Evolutionary conservation across 1,140 invertebrate genomes (phyloP).

Genomic region (Drosophila kohkoa): DNA sequence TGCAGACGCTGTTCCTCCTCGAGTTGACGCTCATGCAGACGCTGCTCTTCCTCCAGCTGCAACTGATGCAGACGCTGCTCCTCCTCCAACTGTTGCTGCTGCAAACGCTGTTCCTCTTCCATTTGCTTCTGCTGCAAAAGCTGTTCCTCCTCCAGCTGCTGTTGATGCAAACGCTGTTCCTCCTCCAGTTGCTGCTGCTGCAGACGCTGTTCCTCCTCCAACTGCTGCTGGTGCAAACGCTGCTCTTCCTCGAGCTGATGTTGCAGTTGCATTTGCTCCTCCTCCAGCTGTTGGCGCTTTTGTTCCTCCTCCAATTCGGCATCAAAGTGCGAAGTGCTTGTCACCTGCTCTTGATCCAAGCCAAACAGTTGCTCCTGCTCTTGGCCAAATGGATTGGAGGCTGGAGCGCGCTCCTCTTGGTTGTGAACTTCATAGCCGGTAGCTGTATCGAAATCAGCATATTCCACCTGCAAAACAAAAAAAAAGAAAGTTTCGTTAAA

Average conservation of each 20-base stretch:
- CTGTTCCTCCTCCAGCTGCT: constrained; percentile 6
- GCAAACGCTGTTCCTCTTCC: constrained; percentile 21
- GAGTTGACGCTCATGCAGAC: constrained; percentile 13
- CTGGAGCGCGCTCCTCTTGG: constrained; percentile 5
- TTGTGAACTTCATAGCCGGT: constrained; percentile 42
- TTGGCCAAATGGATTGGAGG: constrained; percentile 62
- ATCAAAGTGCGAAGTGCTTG: neutral
- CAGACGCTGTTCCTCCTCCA: constrained; percentile 20
- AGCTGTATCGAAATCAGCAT: constrained; percentile 66
- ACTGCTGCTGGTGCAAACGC: constrained; percentile 12
- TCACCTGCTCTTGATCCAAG: neutral
- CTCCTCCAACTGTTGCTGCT: constrained; percentile 23
- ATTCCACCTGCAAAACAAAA: constrained; percentile 52
- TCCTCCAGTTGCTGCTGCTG: constrained; percentile 2
- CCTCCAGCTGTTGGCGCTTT: constrained; percentile 2
- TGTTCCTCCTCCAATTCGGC: constrained; percentile 16
- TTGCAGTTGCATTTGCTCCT: constrained; percentile 1
- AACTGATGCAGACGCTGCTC: constrained; percentile 20
- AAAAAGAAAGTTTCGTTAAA: neutral
- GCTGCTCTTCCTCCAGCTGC: constrained; percentile 19
- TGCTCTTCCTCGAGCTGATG: constrained; percentile 31
- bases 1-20: constrained; percentile 11
- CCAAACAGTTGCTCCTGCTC: constrained; percentile 14
- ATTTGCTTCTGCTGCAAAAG: constrained; percentile 13
- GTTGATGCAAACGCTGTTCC: constrained; percentile 1